Evolutionary conservation across 2,797 vertebrate species (phyloP), one percentile per base, ranked within the genome.

Genomic region (Chloroceryle inda): DNA sequence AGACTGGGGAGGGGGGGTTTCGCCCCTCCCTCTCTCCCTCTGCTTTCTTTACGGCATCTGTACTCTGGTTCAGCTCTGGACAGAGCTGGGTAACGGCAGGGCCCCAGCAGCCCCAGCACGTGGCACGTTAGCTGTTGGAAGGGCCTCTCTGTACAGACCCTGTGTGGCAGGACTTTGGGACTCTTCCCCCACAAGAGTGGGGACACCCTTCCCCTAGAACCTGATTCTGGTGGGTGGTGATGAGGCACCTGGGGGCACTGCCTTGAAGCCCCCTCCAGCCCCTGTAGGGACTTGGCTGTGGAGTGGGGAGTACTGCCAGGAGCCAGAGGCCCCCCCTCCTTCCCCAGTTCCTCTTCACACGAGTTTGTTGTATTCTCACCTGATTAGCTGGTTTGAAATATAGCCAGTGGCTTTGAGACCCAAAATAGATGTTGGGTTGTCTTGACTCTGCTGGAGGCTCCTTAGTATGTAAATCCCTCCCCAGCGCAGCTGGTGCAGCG

Each of bases 381-480:
- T 89, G 92, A 89, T 88, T 11, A 95, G 40, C 1, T 2, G 62
- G 69, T 93, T 69, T 94, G 63, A 82, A 92, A 89, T 62, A 56
- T 31, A 92, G 90, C 77, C 91, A 67, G 88, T 94, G 83, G 88
- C 93, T 97, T 62, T 53, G 59, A 91, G 79, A 86, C 92, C 80
- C 73, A 52, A 82, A 96, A 77, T 67, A 96, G 93, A 59, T 26
- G 29, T 94, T 44, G 31, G 87, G 53, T 77, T 93, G 66, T 61
- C 85, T 88, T 72, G 81, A 64, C 72, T 85, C 59, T 0, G 1
- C 89, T 49, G 78, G 83, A 81, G 79, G 90, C 92, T 96, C 69
- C 66, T 94, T 82, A 93, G 56, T 44, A 87, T 92, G 96, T 56
- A 92, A 96, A 97, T 95, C 93, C 85, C 72, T 89, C 73, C 85